Evolutionary conservation across 2,888 invertebrate genomes (phyloP), one percentile per base, ranked within the genome.

Genomic region (Teleiodes luculella): DNA sequence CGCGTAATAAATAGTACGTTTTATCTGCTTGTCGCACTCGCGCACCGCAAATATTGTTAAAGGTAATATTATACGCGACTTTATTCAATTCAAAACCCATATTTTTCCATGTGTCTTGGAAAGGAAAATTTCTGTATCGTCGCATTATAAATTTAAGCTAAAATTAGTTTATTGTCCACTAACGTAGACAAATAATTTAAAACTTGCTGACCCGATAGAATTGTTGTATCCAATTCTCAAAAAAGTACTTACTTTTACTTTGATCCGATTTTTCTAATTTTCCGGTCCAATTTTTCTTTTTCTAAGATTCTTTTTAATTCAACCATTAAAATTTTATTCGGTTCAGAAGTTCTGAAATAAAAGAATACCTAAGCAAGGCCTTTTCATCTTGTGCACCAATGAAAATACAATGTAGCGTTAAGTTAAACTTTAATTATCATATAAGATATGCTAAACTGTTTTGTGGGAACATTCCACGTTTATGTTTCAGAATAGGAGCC

Each of bases 1-100:
- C 68, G 71, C 68, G 69, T 86, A 89, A 90, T 88, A 90, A 90
- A 89, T 88, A 87, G 80, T 87, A 87, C 83, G 85, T 82, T 89
- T 90, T 90, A 90, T 90, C 90, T 72, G 77, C 65, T 68, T 69
- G 78, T 78, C 78, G 72, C 88, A 89, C 85, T 76, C 81, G 68
- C 73, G 68, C 64, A 75, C 66, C 67, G 78, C 81, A 86, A 87
- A 87, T 86, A 87, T 87, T 84, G 78, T 75, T 70, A 65, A 68
- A 67, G 63, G 66, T 72, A 76, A 81, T 78, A 77, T 43, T 43
- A 43, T 43, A 43, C 43, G 43, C 43, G 43, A 13, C 24, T 43
- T 13, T 43, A 20, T 28, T 24, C 13, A 6, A 13, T 20, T 10
- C 6, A 20, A 43, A 43, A 43, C 13, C 28, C n/a, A 43, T 20